Conservation (phyloP, 2,113 vertebrate species). For the Nothobranchius furzeri region DNA sequence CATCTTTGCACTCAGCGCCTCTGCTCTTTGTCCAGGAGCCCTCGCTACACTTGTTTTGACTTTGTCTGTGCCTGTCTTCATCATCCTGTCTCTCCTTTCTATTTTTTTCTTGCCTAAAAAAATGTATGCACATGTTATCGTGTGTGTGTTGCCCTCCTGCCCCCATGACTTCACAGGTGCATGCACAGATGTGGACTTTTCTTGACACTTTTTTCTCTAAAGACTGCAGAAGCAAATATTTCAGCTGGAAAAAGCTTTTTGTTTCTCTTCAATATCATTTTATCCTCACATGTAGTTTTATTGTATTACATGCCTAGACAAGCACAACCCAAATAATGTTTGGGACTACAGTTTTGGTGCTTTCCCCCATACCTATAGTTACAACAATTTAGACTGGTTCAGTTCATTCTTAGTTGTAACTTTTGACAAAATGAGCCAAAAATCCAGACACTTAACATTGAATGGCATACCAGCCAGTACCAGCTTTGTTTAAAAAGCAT, state of each 20-base stretch:
- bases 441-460: not conserved
- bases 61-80: conserved; percentile 17
- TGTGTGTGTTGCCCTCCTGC: conserved; percentile 13
- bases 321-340: not conserved
- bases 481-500: no score
- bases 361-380: not conserved
- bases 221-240: conserved; percentile 50
- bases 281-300: not conserved
- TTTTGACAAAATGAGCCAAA: not conserved
- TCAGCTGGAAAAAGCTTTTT: conserved; percentile 39
- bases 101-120: conserved; percentile 38
- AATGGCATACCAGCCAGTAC: not conserved
- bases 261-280: not conserved
- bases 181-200: conserved; percentile 55
- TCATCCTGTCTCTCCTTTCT: not conserved
- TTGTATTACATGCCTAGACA: not conserved
- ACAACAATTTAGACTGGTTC: not conserved
- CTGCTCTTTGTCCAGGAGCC: conserved; percentile 49
- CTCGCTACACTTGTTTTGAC: conserved; percentile 49
- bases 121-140: conserved; percentile 15
- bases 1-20: conserved; percentile 53
- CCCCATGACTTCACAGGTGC: conserved; percentile 56
- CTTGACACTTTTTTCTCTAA: conserved; percentile 62
- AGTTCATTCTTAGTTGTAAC: conserved; percentile 4
- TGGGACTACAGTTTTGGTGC: not conserved